Evolutionary conservation across 2,113 vertebrate genomes (phyloP).

Genomic region (Actinemys pallida): DNA sequence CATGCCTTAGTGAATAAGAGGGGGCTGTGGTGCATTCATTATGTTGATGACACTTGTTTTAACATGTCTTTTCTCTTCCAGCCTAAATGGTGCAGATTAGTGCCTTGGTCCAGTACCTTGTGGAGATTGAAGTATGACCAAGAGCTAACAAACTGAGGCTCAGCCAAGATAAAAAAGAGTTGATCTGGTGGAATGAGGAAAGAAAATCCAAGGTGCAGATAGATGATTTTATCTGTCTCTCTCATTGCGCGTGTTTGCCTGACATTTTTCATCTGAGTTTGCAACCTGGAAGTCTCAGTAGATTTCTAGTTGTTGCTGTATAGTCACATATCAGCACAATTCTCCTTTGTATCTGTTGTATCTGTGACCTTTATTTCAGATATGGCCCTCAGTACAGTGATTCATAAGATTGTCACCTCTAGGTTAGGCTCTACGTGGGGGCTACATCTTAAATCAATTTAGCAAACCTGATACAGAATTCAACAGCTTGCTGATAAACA

Average conservation of each 20-base stretch:
- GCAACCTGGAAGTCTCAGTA: neutral
- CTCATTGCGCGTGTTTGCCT: neutral
- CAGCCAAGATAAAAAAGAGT: neutral
- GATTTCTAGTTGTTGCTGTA: fast-evolving
- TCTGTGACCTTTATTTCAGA: neutral
- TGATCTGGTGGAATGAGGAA: neutral
- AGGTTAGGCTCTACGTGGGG: neutral
- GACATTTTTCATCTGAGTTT: fast-evolving
- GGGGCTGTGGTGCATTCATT: neutral
- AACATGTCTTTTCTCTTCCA: slow-evolving; percentile 2
- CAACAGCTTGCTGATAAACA: neutral
- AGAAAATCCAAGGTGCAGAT: neutral
- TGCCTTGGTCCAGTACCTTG: neutral
- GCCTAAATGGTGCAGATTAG: neutral
- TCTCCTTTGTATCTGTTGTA: neutral
- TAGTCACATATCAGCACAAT: neutral
- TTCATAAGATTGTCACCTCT: fast-evolving
- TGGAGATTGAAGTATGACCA: neutral
- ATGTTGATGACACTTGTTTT: neutral
- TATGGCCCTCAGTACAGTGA: neutral
- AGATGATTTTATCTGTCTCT: neutral
- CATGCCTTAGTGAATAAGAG: neutral
- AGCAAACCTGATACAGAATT: neutral
- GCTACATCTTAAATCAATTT: neutral
- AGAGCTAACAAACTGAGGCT: neutral